These are phyloP conservation scores for Zapus hudsonius DNA, from an alignment of 2,113 vertebrate genomes.

Conservation along the genomic window DNA sequence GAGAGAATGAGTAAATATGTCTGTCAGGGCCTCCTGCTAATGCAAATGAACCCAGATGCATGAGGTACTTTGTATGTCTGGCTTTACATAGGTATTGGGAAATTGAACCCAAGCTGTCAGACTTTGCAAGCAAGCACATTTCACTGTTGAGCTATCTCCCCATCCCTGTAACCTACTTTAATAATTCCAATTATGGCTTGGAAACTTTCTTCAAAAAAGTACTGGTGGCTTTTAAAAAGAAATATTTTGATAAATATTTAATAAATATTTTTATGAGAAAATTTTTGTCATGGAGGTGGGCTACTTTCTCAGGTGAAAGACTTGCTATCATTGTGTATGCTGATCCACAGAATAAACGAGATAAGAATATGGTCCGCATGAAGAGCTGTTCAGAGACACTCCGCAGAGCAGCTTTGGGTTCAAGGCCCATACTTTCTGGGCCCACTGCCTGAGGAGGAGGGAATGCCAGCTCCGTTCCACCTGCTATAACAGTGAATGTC, in stretches of 20 bases:
- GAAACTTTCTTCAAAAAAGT: neutral
- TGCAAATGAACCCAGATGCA: too few species aligned
- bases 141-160: too few species aligned
- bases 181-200: neutral
- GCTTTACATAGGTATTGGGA: too few species aligned
- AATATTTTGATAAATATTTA: neutral
- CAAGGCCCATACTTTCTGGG: neutral
- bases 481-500: neutral
- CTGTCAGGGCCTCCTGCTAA: too few species aligned
- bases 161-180: neutral
- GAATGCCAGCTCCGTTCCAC: neutral
- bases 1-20: too few species aligned
- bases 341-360: neutral
- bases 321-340: neutral
- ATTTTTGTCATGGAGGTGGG: neutral
- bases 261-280: too few species aligned
- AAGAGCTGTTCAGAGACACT: slow-evolving; percentile 1
- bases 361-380: neutral
- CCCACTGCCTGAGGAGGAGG: neutral
- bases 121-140: too few species aligned
- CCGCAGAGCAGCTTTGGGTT: neutral
- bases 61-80: too few species aligned
- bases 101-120: too few species aligned
- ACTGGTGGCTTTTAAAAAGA: neutral
- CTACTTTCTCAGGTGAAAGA: neutral